Percentiles rank a stretch among this genome's conserved stretches.
phyloP scores from a whole-genome alignment of 2,888 invertebrate species.

The Autographa gamma region DNA sequence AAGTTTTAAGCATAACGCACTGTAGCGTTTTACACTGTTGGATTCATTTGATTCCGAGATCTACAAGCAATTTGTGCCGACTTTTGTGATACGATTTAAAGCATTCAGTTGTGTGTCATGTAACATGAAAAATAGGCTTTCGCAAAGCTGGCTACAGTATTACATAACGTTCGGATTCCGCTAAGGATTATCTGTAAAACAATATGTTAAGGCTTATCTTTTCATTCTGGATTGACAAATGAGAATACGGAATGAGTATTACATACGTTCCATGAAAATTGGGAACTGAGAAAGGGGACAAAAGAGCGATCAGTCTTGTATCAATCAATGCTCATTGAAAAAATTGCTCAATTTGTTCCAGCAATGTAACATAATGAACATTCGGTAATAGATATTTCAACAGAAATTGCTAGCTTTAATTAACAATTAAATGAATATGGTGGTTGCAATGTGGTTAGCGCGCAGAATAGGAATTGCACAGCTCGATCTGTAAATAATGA shows the following conservation, averaged over 20 bases:
- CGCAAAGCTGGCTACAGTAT: background rate
- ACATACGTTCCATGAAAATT: background rate
- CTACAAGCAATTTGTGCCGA: background rate
- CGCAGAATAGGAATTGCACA: background rate
- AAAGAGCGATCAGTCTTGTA: background rate
- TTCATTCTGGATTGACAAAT: background rate
- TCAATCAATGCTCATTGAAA: background rate
- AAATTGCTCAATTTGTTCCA: background rate
- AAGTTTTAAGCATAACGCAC: too few species aligned
- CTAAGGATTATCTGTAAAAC: constrained; percentile 5
- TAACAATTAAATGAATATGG: background rate
- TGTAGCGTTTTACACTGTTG: too few species aligned
- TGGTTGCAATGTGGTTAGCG: background rate
- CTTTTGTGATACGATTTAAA: background rate
- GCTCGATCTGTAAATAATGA: background rate
- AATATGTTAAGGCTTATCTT: constrained; percentile 1
- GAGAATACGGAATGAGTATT: background rate
- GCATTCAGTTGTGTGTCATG: background rate
- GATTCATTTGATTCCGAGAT: background rate
- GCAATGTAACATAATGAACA: background rate
- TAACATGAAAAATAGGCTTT: background rate
- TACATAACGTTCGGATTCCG: constrained; percentile 13
- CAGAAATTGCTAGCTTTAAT: background rate
- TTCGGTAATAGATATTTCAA: background rate
- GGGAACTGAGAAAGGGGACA: background rate